phyloP scores from a whole-genome alignment of 2,797 vertebrate genomes.

The Pseudomugil gertrudae region DNA sequence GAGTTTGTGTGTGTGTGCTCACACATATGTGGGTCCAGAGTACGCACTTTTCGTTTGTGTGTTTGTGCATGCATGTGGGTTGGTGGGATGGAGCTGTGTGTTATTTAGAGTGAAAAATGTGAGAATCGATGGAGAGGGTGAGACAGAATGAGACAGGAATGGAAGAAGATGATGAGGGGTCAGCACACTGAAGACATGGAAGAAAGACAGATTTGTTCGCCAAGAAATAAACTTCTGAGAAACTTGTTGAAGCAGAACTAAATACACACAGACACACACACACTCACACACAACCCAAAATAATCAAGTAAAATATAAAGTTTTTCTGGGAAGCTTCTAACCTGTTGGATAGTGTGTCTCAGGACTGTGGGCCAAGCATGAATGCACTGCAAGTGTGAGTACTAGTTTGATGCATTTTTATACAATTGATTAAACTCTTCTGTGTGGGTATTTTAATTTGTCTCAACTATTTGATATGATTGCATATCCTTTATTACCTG shows the following conservation, averaged over 20 bases:
- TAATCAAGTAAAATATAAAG: slow-evolving; percentile 59
- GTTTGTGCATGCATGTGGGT: slow-evolving; percentile 52
- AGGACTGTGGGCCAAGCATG: not conserved
- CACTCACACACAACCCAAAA: slow-evolving; percentile 48
- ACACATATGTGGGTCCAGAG: slow-evolving; percentile 68
- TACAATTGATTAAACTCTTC: not conserved
- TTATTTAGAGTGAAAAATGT: slow-evolving; percentile 52
- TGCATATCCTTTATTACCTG: not conserved
- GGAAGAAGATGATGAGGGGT: slow-evolving; percentile 51
- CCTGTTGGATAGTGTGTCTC: slow-evolving; percentile 32
- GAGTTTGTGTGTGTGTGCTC: slow-evolving; percentile 56
- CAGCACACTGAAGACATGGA: slow-evolving; percentile 55
- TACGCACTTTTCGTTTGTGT: slow-evolving; percentile 69
- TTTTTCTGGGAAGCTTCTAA: slow-evolving; percentile 39
- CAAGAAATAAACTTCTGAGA: slow-evolving; percentile 56
- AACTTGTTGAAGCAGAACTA: slow-evolving; percentile 55
- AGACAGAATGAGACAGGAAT: slow-evolving; percentile 51
- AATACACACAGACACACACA: slow-evolving; percentile 54
- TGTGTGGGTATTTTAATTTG: not conserved
- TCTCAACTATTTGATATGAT: not conserved
- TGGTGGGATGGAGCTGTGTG: slow-evolving; percentile 50
- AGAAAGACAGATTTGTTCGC: slow-evolving; percentile 54
- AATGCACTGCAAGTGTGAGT: not conserved
- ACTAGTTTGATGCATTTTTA: slow-evolving; percentile 18
- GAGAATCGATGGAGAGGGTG: slow-evolving; percentile 60